Evolutionary conservation across 2,888 invertebrate species (phyloP), one percentile per base, ranked within the genome.

Genomic region (Eilema caniola): DNA sequence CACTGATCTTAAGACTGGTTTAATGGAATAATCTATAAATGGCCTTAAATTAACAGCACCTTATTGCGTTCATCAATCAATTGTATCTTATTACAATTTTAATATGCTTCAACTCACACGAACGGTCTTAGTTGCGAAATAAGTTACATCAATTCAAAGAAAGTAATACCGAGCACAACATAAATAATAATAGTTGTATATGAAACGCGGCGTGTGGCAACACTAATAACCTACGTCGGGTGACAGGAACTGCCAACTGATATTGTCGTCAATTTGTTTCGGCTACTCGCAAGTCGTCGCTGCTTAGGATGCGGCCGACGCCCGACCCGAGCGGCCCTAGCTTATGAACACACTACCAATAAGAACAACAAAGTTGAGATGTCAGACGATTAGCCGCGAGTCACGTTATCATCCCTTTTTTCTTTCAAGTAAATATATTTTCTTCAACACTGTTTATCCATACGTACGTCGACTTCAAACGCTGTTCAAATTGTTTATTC

Each of bases 191-290:
- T 79, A 79, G 72, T 81, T 76, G 78, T 72, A 82, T 65, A 79
- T 78, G 64, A 23, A 41, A 60, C 62, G 65, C 47, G 65, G 56
- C 62, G 56, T 72, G 83, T 83, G 80, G 80, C 83, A 80, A 85
- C 84, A 87, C 88, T 90, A 92, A 93, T 93, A 93, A 92, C 90
- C 81, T 73, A 78, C 81, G 83, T 82, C 79, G 88, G 86, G 88
- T 90, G 93, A 92, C 93, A 91, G 88, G 85, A 88, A 86, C 91
- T 90, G 92, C 89, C 92, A 91, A 87, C 91, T 91, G 89, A 94
- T 93, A 93, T 92, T 93, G 93, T 90, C 89, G 89, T 92, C 94
- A 94, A 94, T 94, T 94, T 94, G 93, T 93, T 93, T 88, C 85
- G 86, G 85, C 85, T 84, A 85, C 86, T 88, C 88, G 59, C 59